Conservation (phyloP, 2,888 invertebrate species). For the Erynnis tages region DNA sequence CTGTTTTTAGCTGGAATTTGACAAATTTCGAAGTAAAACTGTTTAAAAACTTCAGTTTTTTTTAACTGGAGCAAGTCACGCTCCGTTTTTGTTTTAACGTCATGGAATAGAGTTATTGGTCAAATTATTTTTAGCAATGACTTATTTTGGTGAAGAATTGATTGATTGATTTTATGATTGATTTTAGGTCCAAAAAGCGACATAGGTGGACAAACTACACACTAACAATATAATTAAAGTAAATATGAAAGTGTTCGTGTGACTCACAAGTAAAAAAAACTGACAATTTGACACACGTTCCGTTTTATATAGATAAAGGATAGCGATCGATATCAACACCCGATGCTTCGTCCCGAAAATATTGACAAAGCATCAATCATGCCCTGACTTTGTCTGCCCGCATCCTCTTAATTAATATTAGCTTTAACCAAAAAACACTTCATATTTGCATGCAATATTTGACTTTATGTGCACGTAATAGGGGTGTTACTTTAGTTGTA, state of each 20-base stretch:
- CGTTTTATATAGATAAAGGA: conserved; percentile 16
- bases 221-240: too few relatives aligned
- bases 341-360: conserved; percentile 23
- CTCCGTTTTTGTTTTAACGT: too few relatives aligned
- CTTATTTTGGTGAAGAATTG: too few relatives aligned
- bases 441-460: conserved; percentile 14
- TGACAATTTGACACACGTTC: not conserved
- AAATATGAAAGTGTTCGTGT: not conserved
- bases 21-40: too few relatives aligned
- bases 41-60: too few relatives aligned
- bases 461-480: not conserved
- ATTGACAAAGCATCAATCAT: conserved; percentile 71
- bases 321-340: conserved; percentile 20
- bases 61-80: not conserved
- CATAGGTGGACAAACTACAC: too few relatives aligned
- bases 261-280: not conserved
- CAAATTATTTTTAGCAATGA: too few relatives aligned
- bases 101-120: too few relatives aligned
- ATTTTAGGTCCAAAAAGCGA: too few relatives aligned
- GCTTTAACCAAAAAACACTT: conserved; percentile 19
- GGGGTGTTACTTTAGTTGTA: conserved; percentile 10
- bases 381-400: conserved; percentile 26
- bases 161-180: too few relatives aligned
- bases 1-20: not conserved
- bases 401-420: conserved; percentile 29